phyloP scores from a whole-genome alignment of 2,797 vertebrate species.

The Cynodonichthys magdalenae region DNA sequence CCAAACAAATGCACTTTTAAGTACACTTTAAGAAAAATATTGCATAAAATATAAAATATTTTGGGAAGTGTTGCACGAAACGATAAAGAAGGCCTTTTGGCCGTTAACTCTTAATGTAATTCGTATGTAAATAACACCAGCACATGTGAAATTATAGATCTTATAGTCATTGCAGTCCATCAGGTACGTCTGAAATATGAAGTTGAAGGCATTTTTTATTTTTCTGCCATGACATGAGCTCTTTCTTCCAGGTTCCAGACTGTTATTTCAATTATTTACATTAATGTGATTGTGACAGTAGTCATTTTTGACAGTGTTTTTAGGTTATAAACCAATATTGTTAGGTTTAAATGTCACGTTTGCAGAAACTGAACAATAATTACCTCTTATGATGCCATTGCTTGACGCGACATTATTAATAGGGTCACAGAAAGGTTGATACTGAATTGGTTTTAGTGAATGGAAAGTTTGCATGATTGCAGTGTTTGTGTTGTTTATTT shows the following conservation, averaged over 20 bases:
- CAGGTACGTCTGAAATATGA: conserved; percentile 5
- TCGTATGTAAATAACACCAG: no score
- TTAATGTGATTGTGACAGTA: no score
- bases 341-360: not conserved
- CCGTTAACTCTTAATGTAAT: no score
- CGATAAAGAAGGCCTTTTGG: no score
- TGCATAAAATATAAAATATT: no score
- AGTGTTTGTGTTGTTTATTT: conserved; percentile 10
- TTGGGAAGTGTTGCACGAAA: no score
- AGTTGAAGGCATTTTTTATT: conserved; percentile 7
- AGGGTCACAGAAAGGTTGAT: conserved; percentile 19
- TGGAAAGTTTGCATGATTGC: conserved; percentile 24
- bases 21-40: no score
- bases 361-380: no score
- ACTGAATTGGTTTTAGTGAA: conserved; percentile 4
- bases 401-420: conserved; percentile 26
- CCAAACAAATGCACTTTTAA: no score
- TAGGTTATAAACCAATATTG: not conserved
- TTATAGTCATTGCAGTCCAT: not conserved
- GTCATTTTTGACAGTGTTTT: no score
- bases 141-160: no score
- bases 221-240: not conserved
- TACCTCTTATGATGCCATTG: no score
- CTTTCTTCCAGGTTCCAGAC: conserved; percentile 3
- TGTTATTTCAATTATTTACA: conserved; percentile 19